Base-by-base conservation (phyloP, 2,113 vertebrate species). In the Cyanistes caeruleus region DNA sequence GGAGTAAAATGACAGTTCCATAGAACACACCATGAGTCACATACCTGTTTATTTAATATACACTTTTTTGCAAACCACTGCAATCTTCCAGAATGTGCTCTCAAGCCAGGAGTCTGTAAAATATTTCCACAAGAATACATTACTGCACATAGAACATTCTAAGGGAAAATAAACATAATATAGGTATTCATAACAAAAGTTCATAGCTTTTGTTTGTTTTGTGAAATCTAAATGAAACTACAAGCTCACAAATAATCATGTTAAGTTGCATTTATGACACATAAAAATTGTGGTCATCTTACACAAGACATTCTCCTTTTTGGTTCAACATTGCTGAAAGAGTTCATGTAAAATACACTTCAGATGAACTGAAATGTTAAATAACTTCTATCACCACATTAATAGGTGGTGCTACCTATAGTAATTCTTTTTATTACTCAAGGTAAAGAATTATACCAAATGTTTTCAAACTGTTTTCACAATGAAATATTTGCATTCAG, bases 31-130 rank as follows among this genome's bases (percentile, higher is more conserved):
- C 43, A 63, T 0, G 0, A 86, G 55, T 31, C 63, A 96, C 95
- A 89, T 97, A 99, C 99, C 98, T 99, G 97, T 75, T 99, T 98
- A 76, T 3, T 75, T 24, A 80, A 3, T 83, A 99, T 98, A 95
- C 99, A 99, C 82, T 80, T 99, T 69, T 98, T 98, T 62, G 98
- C 98, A 96, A 97, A 99, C 99, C 99, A 99, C 60, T 98, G 98
- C 69, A 99, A 80, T 69, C 98, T 98, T 49, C 96, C 60, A 58
- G 98, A 77, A 80, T 98, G 98, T 27, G 99, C 98, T 97, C 99
- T 99, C 83, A 99, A 95, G 52, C 99, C 99, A 15, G 99, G 99
- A 31, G 99, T 99, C 99, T 99, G 87, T 31, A 96, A 97, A 94
- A 95, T 79, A 97, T 89, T 95, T 86, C 37, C 64, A 85, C 4